These are phyloP conservation scores for Athene noctua DNA, from an alignment of 2,113 vertebrate genomes.

Conservation along the genomic window DNA sequence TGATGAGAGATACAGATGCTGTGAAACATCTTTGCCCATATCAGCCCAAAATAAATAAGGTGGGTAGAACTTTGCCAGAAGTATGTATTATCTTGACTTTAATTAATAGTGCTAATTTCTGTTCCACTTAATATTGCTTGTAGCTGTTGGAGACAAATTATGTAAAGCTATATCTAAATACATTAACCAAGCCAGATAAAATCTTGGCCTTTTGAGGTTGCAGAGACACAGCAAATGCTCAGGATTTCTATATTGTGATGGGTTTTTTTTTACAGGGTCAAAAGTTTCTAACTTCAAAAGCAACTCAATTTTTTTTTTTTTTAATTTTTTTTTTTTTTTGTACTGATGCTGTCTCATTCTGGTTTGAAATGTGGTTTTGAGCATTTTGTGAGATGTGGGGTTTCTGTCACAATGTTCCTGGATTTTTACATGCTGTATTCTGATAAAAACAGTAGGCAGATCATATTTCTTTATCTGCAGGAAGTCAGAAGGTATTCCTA, in stretches of 20 bases:
- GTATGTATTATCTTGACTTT: neutral
- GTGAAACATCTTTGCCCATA: neutral
- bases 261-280: neutral
- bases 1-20: accelerated
- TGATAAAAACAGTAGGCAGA: neutral
- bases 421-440: neutral
- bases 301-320: neutral
- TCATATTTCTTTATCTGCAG: neutral
- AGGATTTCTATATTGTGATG: neutral
- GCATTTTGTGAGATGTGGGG: neutral
- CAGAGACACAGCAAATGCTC: neutral
- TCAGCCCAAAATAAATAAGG: neutral
- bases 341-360: neutral
- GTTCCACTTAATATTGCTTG: neutral
- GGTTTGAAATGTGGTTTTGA: neutral
- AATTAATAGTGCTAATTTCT: conserved; percentile 9
- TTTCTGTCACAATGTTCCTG: neutral
- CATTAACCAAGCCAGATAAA: neutral
- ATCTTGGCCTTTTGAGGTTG: neutral
- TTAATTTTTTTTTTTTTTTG: neutral
- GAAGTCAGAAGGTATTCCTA: neutral
- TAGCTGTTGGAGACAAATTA: neutral
- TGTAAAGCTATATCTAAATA: neutral
- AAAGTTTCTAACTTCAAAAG: neutral
- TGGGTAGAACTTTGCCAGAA: neutral